Evolutionary conservation across 1,140 invertebrate genomes (phyloP).

Genomic region (Trichogramma pretiosum): DNA sequence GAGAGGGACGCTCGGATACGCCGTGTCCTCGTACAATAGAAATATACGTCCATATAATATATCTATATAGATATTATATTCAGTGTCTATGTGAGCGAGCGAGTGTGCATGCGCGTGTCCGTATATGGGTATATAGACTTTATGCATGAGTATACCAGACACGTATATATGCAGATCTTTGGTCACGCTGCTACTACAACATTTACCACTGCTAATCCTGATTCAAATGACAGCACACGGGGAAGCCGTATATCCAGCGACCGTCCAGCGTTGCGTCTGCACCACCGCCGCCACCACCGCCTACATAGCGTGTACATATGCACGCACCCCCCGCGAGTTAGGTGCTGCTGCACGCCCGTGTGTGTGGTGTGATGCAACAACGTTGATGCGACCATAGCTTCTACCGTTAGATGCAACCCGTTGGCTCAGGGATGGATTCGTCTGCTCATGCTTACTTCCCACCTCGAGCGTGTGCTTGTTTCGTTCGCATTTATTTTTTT

Average conservation of each 20-base stretch:
- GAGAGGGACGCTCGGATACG: no score
- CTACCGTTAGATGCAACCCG: slow-evolving; percentile 14
- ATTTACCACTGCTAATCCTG: slow-evolving; percentile 26
- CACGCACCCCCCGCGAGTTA: not conserved
- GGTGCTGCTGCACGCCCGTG: not conserved
- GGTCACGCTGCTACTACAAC: slow-evolving; percentile 5
- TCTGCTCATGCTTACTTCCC: no score
- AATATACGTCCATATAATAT: no score
- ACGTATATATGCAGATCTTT: slow-evolving; percentile 1
- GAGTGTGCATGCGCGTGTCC: not conserved
- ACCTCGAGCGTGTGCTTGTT: no score
- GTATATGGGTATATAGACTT: not conserved
- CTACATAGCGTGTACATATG: no score
- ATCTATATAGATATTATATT: no score
- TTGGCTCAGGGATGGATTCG: slow-evolving; percentile 12
- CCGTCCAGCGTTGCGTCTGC: slow-evolving; percentile 19
- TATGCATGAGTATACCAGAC: not conserved
- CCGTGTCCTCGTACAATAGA: no score
- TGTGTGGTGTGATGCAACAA: not conserved
- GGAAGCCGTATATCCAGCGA: slow-evolving; percentile 34
- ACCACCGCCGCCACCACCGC: no score
- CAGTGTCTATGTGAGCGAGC: no score
- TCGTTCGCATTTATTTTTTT: no score
- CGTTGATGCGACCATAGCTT: not conserved
- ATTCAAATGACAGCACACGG: slow-evolving; percentile 34